phyloP scores from a whole-genome alignment of 2,797 vertebrate genomes.

The Neoniphon sammara region DNA sequence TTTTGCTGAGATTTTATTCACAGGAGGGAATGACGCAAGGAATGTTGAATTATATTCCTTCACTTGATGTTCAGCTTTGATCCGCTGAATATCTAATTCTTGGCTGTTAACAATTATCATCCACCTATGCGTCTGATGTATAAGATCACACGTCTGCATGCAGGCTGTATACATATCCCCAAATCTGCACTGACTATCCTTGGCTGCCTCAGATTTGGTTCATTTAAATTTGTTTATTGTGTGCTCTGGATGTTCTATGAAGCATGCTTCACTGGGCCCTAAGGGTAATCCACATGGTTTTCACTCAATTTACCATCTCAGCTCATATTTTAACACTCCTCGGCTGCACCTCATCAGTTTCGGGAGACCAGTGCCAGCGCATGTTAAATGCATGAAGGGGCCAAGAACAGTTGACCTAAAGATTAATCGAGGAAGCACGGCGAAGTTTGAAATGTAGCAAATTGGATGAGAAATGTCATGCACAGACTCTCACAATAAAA shows the following conservation, averaged over 20 bases:
- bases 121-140: background rate
- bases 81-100: background rate
- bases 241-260: slow-evolving; percentile 9
- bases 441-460: slow-evolving; percentile 46
- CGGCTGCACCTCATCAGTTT: slow-evolving; percentile 38
- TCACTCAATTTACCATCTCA: slow-evolving; percentile 48
- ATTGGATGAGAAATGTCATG: slow-evolving; percentile 66
- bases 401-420: slow-evolving; percentile 40
- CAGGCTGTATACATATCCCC: background rate
- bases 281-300: slow-evolving; percentile 44
- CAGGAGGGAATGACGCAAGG: background rate
- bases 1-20: background rate
- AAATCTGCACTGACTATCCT: slow-evolving; percentile 25
- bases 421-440: slow-evolving; percentile 41
- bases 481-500: slow-evolving; percentile 55
- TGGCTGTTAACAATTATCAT: background rate
- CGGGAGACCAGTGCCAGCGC: slow-evolving; percentile 9
- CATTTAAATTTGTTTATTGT: slow-evolving; percentile 40
- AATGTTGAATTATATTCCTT: background rate
- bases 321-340: slow-evolving; percentile 37
- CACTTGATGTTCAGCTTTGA: background rate
- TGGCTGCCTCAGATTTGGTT: slow-evolving; percentile 2
- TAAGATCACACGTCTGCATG: background rate
- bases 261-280: slow-evolving; percentile 27
- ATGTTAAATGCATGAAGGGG: slow-evolving; percentile 43